Evolutionary conservation across 1,140 invertebrate genomes (phyloP), one percentile per base, ranked within the genome.

Genomic region (Heterodera carotae): DNA sequence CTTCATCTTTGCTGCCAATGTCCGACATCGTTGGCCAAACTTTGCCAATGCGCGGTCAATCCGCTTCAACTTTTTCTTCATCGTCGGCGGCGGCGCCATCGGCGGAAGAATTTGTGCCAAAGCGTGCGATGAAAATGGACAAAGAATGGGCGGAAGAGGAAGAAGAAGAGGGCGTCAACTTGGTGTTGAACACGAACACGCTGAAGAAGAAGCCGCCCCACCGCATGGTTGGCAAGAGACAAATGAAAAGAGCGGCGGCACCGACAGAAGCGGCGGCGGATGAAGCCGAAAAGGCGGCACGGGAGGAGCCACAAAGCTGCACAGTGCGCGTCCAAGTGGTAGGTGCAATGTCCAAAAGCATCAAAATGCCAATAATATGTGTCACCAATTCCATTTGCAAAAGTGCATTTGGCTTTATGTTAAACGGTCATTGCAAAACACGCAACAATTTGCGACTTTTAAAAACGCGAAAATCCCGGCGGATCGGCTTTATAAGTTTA

Each of bases 251-350:
- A 34, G 62, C 62, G 25, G 62, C 25, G 12, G 29, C n/a, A n/a
- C 1, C 27, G 25, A n/a, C 5, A 27, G 29, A 1, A 34, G 15
- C 6, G 62, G 62, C 10, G 62, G 29, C 10, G 27, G 62, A 31
- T 8, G 60, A 0, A 22, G 8, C 0, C 29, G 62, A 66, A n/a
- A 29, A 66, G 62, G 27, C 12, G 62, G 62, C 12, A 27, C n/a
- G 29, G 22, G 62, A 66, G 29, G 62, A 66, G 25, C 10, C 1
- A 6, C 62, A 29, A 10, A 29, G n/a, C 29, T 66, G 62, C 62
- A 66, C 62, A 66, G 62, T 66, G 62, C 62, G 62, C 27, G 62
- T 66, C n/a, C 62, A 66, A 29, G 62, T 66, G 62, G 62, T 66
- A 22, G 25, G 62, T n/a, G 29, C 62, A 2, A 0, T 6, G 60